Evolutionary conservation across 2,797 vertebrate species (phyloP).

Genomic region (Acanthurus tractus): DNA sequence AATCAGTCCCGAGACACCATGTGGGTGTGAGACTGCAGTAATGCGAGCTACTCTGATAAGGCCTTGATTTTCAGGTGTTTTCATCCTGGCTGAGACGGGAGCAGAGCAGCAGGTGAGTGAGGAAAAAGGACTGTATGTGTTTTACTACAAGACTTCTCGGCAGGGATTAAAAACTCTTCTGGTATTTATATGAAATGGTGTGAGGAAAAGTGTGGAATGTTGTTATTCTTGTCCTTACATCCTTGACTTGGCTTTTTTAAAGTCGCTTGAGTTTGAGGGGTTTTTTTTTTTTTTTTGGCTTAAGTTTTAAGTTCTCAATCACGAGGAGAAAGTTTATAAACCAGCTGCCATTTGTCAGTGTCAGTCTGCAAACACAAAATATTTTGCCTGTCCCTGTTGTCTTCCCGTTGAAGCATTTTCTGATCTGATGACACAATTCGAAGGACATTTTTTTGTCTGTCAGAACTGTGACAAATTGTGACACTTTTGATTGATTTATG

Average conservation of each 20-base stretch:
- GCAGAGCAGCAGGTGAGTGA: too few species aligned
- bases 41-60: neutral
- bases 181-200: neutral
- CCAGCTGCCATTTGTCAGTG: neutral
- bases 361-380: too few species aligned
- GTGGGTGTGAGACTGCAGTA: slow-evolving; percentile 9
- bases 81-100: too few species aligned
- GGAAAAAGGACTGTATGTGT: too few species aligned
- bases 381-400: too few species aligned
- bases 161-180: neutral
- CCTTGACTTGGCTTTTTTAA: neutral
- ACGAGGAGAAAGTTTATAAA: neutral
- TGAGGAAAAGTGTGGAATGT: neutral
- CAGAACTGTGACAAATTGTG: too few species aligned
- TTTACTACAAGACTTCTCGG: neutral
- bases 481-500: too few species aligned
- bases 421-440: too few species aligned
- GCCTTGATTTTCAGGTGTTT: neutral
- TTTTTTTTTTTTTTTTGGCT: too few species aligned
- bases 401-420: too few species aligned
- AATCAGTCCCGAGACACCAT: neutral
- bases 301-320: neutral
- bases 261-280: too few species aligned
- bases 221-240: neutral
- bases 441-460: too few species aligned